Evolutionary conservation across 2,113 vertebrate species (phyloP), one percentile per base, ranked within the genome.

Genomic region (Stercorarius parasiticus): DNA sequence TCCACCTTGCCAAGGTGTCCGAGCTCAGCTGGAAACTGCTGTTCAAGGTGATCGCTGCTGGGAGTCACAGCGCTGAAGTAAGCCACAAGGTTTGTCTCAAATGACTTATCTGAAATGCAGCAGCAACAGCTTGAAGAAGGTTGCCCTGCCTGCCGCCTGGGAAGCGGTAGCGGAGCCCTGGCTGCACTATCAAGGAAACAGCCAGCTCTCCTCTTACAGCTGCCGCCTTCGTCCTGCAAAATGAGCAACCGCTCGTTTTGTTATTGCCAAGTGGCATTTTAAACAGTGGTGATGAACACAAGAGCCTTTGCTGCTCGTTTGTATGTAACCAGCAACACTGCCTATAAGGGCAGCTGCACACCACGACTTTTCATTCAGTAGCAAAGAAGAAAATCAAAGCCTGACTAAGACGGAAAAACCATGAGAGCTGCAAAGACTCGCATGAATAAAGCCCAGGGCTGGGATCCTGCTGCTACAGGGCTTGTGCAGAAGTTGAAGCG

Each of bases 101-200:
- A n/a, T 9, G 12, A 53, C 40, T 55, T 19, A 23, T 1, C n/a
- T 17, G 43, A 83, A 94, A 59, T 0, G 0, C 52, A 73, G 38
- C 42, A 71, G 45, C 36, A 76, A 45, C 27, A 45, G 25, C 55
- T 38, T 38, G 45, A 62, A 81, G n/a, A 61, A 82, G n/a, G 16
- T 18, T 61, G 56, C 74, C 61, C 42, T 23, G 40, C 55, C 47
- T 12, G 58, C 23, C 0, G 0, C 0, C 0, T 17, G 27, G n/a
- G 30, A 91, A 73, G 23, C 0, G 0, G 14, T 2, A 64, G 65
- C 3, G 0, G 50, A 83, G 29, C 11, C 29, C 42, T 6, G 1
- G 43, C 29, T 22, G 43, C 0, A 0, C 15, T 36, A 12, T 6
- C 19, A 66, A 71, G 38, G 50, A n/a, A 70, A 27, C 9, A 6